Evolutionary conservation across 2,113 vertebrate genomes (phyloP).

Genomic region (Brachyhypopomus occidentalis): DNA sequence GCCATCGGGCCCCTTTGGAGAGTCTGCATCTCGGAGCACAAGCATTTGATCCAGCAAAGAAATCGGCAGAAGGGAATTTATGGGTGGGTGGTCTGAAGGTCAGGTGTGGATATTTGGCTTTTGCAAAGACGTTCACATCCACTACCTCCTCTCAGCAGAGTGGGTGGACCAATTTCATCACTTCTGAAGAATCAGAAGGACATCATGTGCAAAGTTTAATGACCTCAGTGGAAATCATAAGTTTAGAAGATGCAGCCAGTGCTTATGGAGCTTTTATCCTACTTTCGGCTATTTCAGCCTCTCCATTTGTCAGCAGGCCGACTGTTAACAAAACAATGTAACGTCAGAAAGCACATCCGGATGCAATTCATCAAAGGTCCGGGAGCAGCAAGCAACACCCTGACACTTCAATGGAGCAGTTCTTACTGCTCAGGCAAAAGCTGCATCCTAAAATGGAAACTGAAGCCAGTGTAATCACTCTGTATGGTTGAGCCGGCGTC

Average conservation of each 20-base stretch:
- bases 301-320: conserved; percentile 41
- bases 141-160: too few relatives aligned
- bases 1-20: conserved; percentile 18
- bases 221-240: background rate
- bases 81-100: conserved; percentile 19
- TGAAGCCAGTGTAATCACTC: conserved; percentile 10
- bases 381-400: conserved; percentile 48
- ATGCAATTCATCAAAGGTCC: conserved; percentile 69
- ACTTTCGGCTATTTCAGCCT: conserved; percentile 34
- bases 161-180: background rate
- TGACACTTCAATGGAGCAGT: conserved; percentile 27
- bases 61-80: background rate
- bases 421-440: conserved; percentile 54
- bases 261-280: conserved; percentile 16
- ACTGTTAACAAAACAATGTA: conserved; percentile 72
- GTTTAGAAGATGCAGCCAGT: background rate
- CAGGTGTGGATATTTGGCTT: background rate
- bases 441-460: conserved; percentile 5
- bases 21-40: background rate
- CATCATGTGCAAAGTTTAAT: background rate
- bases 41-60: background rate
- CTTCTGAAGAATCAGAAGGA: background rate
- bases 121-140: too few relatives aligned
- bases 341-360: conserved; percentile 66
- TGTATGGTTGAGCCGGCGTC: background rate